Conservation (phyloP, 2,113 vertebrate species). For the Aspiorhynchus laticeps region DNA sequence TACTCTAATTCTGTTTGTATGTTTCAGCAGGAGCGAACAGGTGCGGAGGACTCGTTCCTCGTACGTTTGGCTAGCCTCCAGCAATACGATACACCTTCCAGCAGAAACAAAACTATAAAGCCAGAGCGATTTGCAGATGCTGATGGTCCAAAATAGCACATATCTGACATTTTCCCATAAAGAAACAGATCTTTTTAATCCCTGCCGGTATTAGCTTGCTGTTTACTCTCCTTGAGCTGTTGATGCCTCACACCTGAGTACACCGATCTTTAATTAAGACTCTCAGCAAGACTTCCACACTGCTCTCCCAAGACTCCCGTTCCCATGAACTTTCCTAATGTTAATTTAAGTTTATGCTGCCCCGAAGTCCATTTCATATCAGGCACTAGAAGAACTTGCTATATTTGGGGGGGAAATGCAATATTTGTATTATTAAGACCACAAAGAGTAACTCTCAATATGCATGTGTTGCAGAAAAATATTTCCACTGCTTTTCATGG, state of each 20-base stretch:
- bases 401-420: not conserved
- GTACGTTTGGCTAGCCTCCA: not conserved
- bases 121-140: not conserved
- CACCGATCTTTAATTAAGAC: conserved; percentile 33
- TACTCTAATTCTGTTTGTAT: conserved; percentile 14
- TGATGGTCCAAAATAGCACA: conserved; percentile 11
- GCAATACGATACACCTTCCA: not conserved
- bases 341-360: conserved; percentile 4
- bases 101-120: not conserved
- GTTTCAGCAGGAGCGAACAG: not conserved
- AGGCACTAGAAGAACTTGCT: not conserved
- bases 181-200: conserved; percentile 31
- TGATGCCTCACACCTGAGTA: conserved; percentile 22
- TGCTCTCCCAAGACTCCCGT: not conserved
- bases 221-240: conserved; percentile 15
- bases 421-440: not conserved
- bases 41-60: not conserved
- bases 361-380: not conserved
- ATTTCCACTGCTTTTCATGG: not conserved
- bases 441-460: not conserved
- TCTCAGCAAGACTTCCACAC: conserved; percentile 12
- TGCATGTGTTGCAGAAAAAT: not conserved
- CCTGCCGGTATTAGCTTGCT: not conserved
- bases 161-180: conserved; percentile 33
- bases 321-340: not conserved